Percentiles rank a stretch among this genome's conserved stretches.
These are phyloP conservation scores for Cliona cf. orientalis DNA, from an alignment of 37 sponge, comb jelly and placozoan species.

Conservation along the genomic window DNA sequence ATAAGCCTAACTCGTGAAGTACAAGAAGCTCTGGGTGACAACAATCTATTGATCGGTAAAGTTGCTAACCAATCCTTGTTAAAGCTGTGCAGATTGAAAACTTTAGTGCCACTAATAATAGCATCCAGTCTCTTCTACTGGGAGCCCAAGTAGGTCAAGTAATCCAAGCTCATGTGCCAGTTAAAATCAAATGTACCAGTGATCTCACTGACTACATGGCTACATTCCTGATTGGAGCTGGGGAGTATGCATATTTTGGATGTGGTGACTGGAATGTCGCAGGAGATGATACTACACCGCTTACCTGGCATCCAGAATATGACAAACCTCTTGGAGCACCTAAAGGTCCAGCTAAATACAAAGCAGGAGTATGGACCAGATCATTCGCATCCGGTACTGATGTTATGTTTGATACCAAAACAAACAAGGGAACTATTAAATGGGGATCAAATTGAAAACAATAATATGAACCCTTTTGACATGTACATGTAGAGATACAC, in stretches of 20 bases:
- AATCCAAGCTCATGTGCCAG: slow-evolving; percentile 46
- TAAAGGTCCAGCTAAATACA: slow-evolving; percentile 29
- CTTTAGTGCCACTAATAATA: slow-evolving; percentile 36
- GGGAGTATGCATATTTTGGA: slow-evolving; percentile 40
- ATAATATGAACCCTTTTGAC: too few relatives aligned
- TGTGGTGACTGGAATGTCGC: slow-evolving; percentile 42
- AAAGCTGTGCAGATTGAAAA: slow-evolving; percentile 56
- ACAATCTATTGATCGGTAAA: slow-evolving; percentile 33
- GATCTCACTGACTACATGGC: slow-evolving; percentile 48
- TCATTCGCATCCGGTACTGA: slow-evolving; percentile 42
- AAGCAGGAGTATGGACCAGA: slow-evolving; percentile 34
- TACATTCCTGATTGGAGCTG: slow-evolving; percentile 63
- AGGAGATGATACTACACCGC: slow-evolving; percentile 20
- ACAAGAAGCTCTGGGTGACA: slow-evolving; percentile 28
- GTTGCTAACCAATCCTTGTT: slow-evolving; percentile 29
- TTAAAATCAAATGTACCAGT: neutral
- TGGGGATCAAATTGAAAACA: too few relatives aligned
- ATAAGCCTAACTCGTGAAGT: slow-evolving; percentile 41
- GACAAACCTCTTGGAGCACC: slow-evolving; percentile 66
- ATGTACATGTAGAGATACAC: too few relatives aligned
- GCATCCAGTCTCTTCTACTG: slow-evolving; percentile 16
- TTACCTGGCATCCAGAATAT: slow-evolving; percentile 37
- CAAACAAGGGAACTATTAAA: slow-evolving; percentile 52
- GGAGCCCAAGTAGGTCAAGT: slow-evolving; percentile 27
- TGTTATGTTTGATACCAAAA: slow-evolving; percentile 43